Evolutionary conservation across 2,797 vertebrate genomes (phyloP), one percentile per base, ranked within the genome.

Genomic region (Crenuchus spilurus): DNA sequence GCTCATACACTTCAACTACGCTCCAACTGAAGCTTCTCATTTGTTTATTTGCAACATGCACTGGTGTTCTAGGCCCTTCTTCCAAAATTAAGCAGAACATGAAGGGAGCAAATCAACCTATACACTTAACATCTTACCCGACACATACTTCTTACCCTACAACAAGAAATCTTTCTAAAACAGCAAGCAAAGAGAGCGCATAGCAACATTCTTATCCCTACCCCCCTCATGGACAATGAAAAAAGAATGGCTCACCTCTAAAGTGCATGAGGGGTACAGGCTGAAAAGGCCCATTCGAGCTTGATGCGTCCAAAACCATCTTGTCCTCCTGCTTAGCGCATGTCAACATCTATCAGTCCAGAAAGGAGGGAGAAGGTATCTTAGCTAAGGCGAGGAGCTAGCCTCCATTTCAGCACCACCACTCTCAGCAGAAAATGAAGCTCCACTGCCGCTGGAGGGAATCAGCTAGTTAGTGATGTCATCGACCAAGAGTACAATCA

Each of bases 401-500:
- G 95, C 94, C 96, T 98, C 96, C 97, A 98, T 99, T 97, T 98
- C 98, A 97, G 93, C 95, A 95, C 87, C 80, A 93, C 94, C 85
- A 81, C 90, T 90, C 91, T 75, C 93, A 95, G 92, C 93, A 94
- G 95, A 97, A 97, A 97, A 95, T 94, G 95, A 95, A 94, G 95
- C 95, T 94, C 92, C 92, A 84, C 95, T 94, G 95, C 95, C 94
- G 95, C 95, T 96, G 95, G 96, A 97, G 95, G 95, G 95, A 97
- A 95, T 92, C 92, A 94, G 94, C 95, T 93, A 87, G 86, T 82
- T 81, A 86, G 93, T 97, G 97, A 98, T 90, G 97, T 99, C 96
- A 98, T 90, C 88, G 83, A 49, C 86, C 86, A 87, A 80, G 79
- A 86, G 87, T 82, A 78, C 88, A 78, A 42, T 49, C 78, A 83